phyloP scores from a whole-genome alignment of 2,888 invertebrate species.

The Margaritifera margaritifera region DNA sequence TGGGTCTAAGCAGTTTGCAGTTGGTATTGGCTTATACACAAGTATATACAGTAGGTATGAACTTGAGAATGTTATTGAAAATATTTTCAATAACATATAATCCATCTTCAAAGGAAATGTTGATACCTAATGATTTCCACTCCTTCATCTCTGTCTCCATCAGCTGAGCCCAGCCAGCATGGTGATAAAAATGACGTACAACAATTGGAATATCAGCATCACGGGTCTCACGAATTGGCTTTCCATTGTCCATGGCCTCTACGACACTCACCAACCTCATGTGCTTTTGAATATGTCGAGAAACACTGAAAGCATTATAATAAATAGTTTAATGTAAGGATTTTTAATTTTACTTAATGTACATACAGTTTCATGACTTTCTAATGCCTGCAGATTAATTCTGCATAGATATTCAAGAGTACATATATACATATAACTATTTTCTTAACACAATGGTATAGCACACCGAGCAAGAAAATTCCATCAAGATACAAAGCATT shows the following conservation, averaged over 20 bases:
- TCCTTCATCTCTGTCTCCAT: constrained; percentile 71
- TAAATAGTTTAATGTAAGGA: no score
- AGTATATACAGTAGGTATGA: no score
- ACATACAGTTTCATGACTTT: background rate
- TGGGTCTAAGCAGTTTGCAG: no score
- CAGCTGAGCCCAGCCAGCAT: constrained; percentile 75
- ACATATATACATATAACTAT: no score
- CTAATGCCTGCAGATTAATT: no score
- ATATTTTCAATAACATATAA: no score
- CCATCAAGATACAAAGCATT: background rate
- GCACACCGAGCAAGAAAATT: constrained; percentile 1
- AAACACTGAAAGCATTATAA: constrained; percentile 71
- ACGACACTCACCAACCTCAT: constrained; percentile 74
- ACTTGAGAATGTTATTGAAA: no score
- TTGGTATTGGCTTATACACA: no score
- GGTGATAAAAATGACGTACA: constrained; percentile 75
- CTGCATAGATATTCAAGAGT: no score
- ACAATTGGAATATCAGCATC: constrained; percentile 73
- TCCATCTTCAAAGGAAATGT: background rate
- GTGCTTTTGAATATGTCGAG: constrained; percentile 75
- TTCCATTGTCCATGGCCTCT: constrained; percentile 74
- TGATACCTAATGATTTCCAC: constrained; percentile 73
- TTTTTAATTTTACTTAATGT: background rate
- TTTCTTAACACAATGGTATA: background rate
- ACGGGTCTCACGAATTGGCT: constrained; percentile 73